These are phyloP conservation scores for Caerostris darwini DNA, from an alignment of 1,140 invertebrate genomes.

Conservation along the genomic window DNA sequence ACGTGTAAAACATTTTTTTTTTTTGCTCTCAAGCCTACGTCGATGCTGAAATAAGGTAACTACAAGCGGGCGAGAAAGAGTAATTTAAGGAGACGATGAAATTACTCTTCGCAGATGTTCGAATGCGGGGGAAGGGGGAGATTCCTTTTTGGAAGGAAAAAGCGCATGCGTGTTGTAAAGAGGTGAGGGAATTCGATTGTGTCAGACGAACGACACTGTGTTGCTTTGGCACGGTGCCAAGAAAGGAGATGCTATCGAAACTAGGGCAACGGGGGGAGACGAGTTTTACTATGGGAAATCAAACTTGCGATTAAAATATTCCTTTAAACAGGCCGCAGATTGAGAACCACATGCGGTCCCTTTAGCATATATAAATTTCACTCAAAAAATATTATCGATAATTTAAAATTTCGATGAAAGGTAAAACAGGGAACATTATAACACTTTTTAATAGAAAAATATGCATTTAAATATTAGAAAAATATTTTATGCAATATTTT, in stretches of 20 bases:
- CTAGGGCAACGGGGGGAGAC: constrained; percentile 56
- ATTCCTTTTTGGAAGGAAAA: neutral
- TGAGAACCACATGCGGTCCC: too few species aligned
- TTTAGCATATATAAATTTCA: too few species aligned
- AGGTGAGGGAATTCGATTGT: constrained; percentile 69
- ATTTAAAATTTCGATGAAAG: too few species aligned
- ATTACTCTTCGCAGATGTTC: neutral
- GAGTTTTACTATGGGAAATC: constrained; percentile 18
- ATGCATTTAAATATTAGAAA: too few species aligned
- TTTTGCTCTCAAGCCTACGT: too few species aligned
- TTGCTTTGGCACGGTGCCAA: constrained; percentile 71
- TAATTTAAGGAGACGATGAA: neutral
- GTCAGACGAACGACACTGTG: constrained; percentile 70
- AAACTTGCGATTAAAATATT: neutral
- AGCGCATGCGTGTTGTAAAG: constrained; percentile 60
- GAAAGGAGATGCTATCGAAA: constrained; percentile 72
- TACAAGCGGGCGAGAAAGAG: neutral
- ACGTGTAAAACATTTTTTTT: too few species aligned
- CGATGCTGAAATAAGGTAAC: too few species aligned
- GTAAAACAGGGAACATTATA: too few species aligned
- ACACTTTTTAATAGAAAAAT: too few species aligned
- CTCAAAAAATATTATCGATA: too few species aligned
- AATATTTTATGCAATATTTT: too few species aligned
- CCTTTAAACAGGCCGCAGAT: too few species aligned
- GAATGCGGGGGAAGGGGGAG: neutral